Conservation (phyloP, 2,797 vertebrate genomes). For the Hypotaenidia philippensis region DNA sequence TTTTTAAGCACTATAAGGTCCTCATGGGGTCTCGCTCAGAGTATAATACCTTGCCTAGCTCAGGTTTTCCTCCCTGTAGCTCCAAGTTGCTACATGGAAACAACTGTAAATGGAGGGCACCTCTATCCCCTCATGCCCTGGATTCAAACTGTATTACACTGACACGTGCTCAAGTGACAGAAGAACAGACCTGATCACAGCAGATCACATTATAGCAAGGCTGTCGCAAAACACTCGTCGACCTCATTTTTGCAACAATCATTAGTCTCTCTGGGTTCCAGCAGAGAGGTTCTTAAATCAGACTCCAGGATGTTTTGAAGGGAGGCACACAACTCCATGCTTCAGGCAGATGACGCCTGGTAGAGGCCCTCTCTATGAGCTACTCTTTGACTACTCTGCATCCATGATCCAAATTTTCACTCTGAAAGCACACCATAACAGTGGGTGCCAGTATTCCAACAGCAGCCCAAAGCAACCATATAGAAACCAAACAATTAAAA, state of each 20-base stretch:
- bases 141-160: constrained; percentile 59
- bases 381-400: not conserved
- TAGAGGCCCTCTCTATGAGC: not conserved
- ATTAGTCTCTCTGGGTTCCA: constrained; percentile 21
- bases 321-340: not conserved
- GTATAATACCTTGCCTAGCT: not conserved
- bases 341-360: not conserved
- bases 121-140: constrained; percentile 12
- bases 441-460: not conserved
- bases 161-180: constrained; percentile 57
- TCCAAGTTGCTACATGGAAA: constrained; percentile 53
- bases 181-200: constrained; percentile 17
- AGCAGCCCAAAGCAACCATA: not conserved
- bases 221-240: constrained; percentile 32
- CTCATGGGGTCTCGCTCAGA: not conserved
- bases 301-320: not conserved
- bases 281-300: not conserved
- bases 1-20: constrained; percentile 16
- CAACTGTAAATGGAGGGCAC: constrained; percentile 49
- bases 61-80: constrained; percentile 17
- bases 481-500: not conserved
- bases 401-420: not conserved
- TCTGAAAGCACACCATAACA: not conserved
- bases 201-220: constrained; percentile 38
- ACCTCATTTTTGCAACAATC: not conserved